These are phyloP conservation scores for Drosophila baimaii DNA, from an alignment of 1,140 invertebrate genomes.

Conservation along the genomic window DNA sequence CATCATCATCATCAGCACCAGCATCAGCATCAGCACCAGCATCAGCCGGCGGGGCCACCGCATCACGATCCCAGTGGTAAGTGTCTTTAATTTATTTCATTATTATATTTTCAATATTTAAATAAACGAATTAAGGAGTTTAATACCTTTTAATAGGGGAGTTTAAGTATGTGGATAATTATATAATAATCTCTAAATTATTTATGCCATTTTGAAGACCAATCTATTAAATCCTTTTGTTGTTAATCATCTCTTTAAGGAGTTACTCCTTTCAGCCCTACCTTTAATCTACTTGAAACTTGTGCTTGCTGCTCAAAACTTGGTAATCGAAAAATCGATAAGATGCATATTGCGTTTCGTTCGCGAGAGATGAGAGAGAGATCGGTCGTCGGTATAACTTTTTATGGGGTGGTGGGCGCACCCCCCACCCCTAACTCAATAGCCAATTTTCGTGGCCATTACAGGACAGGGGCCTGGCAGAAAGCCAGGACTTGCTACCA, in stretches of 20 bases:
- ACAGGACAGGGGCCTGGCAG: constrained; percentile 8
- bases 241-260: too few relatives aligned
- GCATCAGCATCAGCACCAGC: constrained; percentile 44
- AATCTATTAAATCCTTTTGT: too few relatives aligned
- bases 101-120: not conserved
- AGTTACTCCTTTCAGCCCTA: too few relatives aligned
- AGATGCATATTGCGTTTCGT: not conserved
- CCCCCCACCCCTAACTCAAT: not conserved
- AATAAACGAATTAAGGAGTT: too few relatives aligned
- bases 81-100: constrained; percentile 8
- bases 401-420: not conserved
- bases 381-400: not conserved
- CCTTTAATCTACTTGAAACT: constrained; percentile 1
- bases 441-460: constrained; percentile 16
- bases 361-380: not conserved
- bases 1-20: constrained; percentile 78
- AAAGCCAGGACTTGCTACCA: too few relatives aligned
- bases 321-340: constrained; percentile 26
- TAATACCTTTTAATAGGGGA: not conserved
- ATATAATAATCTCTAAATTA: too few relatives aligned
- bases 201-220: too few relatives aligned
- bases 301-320: not conserved
- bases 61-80: constrained; percentile 82
- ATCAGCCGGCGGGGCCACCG: constrained; percentile 49
- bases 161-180: too few relatives aligned